Percentiles rank a stretch among this genome's conserved stretches.
These are phyloP conservation scores for Drosophila sp. DNA, from an alignment of 1,140 invertebrate genomes.

Conservation along the genomic window DNA sequence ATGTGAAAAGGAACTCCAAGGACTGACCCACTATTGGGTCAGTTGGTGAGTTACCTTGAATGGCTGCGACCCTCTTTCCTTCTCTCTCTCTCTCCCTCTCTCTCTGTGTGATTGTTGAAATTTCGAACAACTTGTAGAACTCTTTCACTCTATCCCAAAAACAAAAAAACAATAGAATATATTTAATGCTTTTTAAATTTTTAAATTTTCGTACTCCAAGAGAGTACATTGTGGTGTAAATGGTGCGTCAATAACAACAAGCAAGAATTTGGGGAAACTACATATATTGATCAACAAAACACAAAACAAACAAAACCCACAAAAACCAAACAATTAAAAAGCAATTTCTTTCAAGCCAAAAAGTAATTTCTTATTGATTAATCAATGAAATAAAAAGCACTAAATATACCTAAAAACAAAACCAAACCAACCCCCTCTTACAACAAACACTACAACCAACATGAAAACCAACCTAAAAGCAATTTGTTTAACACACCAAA, in stretches of 20 bases:
- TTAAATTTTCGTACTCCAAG: constrained; percentile 24
- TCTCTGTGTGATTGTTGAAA: constrained; percentile 3
- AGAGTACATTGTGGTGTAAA: constrained; percentile 53
- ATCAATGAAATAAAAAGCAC: constrained; percentile 82
- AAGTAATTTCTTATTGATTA: constrained; percentile 75
- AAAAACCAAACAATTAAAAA: constrained; percentile 69
- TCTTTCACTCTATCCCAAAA: constrained; percentile 27
- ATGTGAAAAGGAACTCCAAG: constrained; percentile 19
- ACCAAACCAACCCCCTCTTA: constrained; percentile 6
- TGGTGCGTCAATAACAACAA: constrained; percentile 77
- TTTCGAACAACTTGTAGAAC: constrained; percentile 55
- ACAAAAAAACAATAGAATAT: constrained; percentile 38
- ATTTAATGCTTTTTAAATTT: constrained; percentile 80
- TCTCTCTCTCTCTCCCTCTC: no score
- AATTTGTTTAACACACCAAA: constrained; percentile 72
- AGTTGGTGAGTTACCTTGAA: background rate
- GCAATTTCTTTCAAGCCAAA: constrained; percentile 58
- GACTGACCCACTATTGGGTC: background rate
- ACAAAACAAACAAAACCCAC: constrained; percentile 34
- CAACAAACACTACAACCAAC: constrained; percentile 22
- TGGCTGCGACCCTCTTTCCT: background rate
- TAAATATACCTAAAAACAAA: constrained; percentile 64
- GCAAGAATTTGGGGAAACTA: constrained; percentile 55
- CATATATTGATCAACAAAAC: constrained; percentile 52
- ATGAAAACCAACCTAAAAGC: constrained; percentile 37